Percentiles rank a stretch among this genome's conserved stretches.
These are phyloP conservation scores for Metopolophium dirhodum DNA, from an alignment of 1,140 invertebrate species.

Conservation along the genomic window DNA sequence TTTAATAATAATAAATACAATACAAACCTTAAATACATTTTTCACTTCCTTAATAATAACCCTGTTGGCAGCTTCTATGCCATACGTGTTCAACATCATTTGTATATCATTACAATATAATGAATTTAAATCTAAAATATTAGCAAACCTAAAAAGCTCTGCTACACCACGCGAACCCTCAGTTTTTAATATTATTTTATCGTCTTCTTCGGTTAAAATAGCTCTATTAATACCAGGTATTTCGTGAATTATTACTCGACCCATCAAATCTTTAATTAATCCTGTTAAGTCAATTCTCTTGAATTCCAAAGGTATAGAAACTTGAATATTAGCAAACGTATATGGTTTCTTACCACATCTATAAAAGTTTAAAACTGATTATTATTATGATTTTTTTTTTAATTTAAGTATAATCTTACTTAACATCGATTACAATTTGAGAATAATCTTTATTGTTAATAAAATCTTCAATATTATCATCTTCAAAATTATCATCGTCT, in stretches of 20 bases:
- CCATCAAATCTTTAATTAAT: slow-evolving; percentile 77
- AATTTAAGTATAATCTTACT: slow-evolving; percentile 9
- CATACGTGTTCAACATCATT: slow-evolving; percentile 86
- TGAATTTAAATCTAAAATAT: slow-evolving; percentile 83
- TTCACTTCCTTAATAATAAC: slow-evolving; percentile 75
- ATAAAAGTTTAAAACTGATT: slow-evolving; percentile 29
- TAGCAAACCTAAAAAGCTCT: slow-evolving; percentile 84
- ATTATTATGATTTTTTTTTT: not conserved
- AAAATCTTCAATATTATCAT: not conserved
- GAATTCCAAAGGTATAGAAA: slow-evolving; percentile 72
- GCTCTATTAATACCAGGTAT: slow-evolving; percentile 82
- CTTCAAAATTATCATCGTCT: too few species aligned
- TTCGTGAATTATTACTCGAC: slow-evolving; percentile 79
- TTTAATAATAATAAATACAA: not conserved
- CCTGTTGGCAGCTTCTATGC: slow-evolving; percentile 93
- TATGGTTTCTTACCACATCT: slow-evolving; percentile 59
- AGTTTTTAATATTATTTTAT: slow-evolving; percentile 77
- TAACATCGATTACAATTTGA: not conserved
- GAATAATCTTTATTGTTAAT: not conserved
- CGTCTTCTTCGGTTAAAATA: slow-evolving; percentile 73
- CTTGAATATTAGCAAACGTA: slow-evolving; percentile 60
- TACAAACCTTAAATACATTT: slow-evolving; percentile 64
- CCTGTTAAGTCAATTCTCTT: slow-evolving; percentile 78
- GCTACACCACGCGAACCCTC: slow-evolving; percentile 91
- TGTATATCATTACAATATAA: slow-evolving; percentile 96